Evolutionary conservation across 2,113 vertebrate species (phyloP), one percentile per base, ranked within the genome.

Genomic region (Opisthocomus hoazin): DNA sequence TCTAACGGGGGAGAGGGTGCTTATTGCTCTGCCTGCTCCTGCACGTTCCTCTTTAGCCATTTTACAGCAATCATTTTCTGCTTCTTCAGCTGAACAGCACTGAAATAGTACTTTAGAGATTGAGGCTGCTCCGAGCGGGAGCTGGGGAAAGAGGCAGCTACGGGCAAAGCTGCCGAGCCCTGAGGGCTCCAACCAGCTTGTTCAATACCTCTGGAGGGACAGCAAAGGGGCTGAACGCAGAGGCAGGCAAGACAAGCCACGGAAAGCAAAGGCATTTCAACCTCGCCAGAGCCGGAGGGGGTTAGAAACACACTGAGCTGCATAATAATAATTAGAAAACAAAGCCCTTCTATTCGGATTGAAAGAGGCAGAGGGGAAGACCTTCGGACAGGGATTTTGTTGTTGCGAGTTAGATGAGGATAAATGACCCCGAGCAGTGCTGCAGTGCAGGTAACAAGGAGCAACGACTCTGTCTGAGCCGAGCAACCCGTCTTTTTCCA

Each of bases 281-380:
- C 60, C 91, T 60, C 84, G 17, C 13, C 1, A 0, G 30, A 87
- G 90, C 78, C 84, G 5, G 84, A 80, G 75, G 87, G 89, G 90
- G 89, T 89, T 85, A 93, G 48, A 76, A 94, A 96, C 94, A 94
- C 89, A 71, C 6, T 14, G 24, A 87, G 93, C 94, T 79, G 39
- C 2, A 29, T 24, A 30, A 87, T 26, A 58, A n/a, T 60, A 80
- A 93, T 76, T 51, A n/a, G 51, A 69, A 87, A 82, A 34, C 73
- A 45, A 91, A 93, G 57, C 81, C 60, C 53, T 36, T 87, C 68
- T 9, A 0, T 8, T n/a, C 61, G 27, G 32, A 76, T 36, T 13
- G 65, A 56, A 73, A 61, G 82, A 92, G 93, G 69, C 74, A 58
- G 57, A 76, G 32, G 3, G 68, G 57, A 78, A 82, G 69, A 71